Conservation (phyloP, 2,888 invertebrate genomes). For the Cephalotes varians region DNA sequence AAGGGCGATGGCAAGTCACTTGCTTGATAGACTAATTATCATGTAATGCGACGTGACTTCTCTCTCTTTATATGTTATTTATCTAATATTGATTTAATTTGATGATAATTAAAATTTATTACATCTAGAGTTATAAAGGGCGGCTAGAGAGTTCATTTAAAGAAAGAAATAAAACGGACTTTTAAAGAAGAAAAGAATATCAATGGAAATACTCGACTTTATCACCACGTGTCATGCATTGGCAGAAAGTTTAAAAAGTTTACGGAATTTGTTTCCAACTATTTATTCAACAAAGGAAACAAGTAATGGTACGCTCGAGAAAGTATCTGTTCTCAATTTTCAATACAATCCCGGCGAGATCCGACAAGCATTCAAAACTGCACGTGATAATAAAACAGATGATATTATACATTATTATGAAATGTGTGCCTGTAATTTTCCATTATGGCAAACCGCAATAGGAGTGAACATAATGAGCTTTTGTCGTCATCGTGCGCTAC, state of each 20-base stretch:
- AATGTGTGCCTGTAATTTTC: slow-evolving; percentile 5
- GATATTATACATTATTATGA: neutral
- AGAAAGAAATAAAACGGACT: neutral
- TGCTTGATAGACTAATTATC: neutral
- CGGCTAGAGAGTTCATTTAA: neutral
- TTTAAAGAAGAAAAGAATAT: too few species aligned
- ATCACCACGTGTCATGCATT: neutral
- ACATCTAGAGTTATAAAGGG: too few species aligned
- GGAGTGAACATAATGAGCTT: slow-evolving; percentile 13
- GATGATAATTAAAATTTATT: neutral
- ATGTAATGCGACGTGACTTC: neutral
- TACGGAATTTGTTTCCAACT: neutral
- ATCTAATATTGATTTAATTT: neutral
- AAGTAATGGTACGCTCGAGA: neutral
- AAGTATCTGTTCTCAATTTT: neutral
- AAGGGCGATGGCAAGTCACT: neutral
- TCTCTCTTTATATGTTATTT: neutral
- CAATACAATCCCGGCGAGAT: neutral
- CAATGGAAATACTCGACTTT: neutral
- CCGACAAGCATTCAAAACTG: neutral
- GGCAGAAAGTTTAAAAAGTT: neutral
- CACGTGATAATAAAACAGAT: slow-evolving; percentile 1
- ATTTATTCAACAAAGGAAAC: neutral
- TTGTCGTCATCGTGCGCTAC: slow-evolving; percentile 3
- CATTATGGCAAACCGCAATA: neutral